Conservation (phyloP, 1,140 invertebrate species). For the Formica exsecta region DNA sequence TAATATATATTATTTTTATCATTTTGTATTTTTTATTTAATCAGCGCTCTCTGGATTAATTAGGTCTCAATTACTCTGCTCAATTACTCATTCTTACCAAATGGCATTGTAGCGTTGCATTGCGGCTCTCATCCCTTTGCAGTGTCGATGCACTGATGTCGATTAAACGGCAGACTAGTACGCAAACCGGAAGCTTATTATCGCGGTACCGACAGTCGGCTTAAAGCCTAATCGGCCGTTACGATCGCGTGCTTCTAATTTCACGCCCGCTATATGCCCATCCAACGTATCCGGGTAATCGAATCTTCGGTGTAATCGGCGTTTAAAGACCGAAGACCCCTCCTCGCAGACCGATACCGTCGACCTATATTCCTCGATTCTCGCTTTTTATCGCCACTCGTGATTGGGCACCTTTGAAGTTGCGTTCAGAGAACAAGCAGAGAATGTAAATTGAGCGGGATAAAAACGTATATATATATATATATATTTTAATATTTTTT, state of each 20-base stretch:
- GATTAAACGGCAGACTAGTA: slow-evolving; percentile 49
- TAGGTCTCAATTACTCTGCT: slow-evolving; percentile 5
- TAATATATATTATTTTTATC: not conserved
- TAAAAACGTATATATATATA: not conserved
- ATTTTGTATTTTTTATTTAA: not conserved
- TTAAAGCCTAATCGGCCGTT: slow-evolving; percentile 78
- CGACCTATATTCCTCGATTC: slow-evolving; percentile 69
- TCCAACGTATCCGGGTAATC: slow-evolving; percentile 71
- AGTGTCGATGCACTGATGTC: slow-evolving; percentile 4
- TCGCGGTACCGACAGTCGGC: slow-evolving; percentile 73
- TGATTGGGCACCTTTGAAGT: slow-evolving; percentile 21
- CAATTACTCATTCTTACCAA: not conserved
- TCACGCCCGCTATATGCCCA: slow-evolving; percentile 73
- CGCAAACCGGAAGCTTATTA: slow-evolving; percentile 74
- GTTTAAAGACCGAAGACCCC: slow-evolving; percentile 68
- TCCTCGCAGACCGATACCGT: slow-evolving; percentile 40
- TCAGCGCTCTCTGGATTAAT: not conserved
- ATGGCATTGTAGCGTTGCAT: not conserved
- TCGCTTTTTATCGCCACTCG: slow-evolving; percentile 36
- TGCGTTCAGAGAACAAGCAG: not conserved
- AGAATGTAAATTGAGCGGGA: not conserved
- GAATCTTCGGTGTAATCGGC: slow-evolving; percentile 75
- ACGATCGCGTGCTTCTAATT: slow-evolving; percentile 82
- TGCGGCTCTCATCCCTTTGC: not conserved
- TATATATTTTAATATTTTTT: not conserved